phyloP scores from a whole-genome alignment of 2,797 vertebrate species.

The Masticophis lateralis region DNA sequence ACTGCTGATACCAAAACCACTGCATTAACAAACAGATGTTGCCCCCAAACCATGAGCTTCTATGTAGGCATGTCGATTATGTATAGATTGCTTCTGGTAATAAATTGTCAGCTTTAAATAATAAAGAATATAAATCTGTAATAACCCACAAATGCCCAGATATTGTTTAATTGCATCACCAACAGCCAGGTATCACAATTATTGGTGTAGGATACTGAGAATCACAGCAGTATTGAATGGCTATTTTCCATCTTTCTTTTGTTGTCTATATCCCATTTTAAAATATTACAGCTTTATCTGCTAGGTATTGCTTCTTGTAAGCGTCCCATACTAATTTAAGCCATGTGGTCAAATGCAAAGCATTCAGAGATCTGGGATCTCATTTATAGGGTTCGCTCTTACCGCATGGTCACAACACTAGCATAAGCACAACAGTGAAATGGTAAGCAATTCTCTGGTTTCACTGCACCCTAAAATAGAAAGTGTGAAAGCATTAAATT shows the following conservation, averaged over 20 bases:
- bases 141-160: background rate
- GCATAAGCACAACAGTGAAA: background rate
- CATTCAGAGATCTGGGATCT: background rate
- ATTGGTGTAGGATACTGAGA: background rate
- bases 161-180: background rate
- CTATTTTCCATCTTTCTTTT: background rate
- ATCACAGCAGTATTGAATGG: background rate
- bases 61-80: background rate
- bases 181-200: background rate
- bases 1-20: background rate
- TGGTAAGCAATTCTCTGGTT: background rate
- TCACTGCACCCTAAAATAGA: conserved; percentile 14
- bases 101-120: background rate
- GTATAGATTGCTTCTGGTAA: background rate
- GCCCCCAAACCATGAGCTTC: background rate
- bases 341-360: background rate
- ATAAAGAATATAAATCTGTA: background rate
- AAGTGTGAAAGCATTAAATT: background rate
- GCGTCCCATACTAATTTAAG: background rate
- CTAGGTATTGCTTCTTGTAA: background rate
- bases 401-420: background rate
- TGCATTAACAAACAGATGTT: background rate
- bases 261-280: background rate
- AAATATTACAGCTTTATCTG: background rate
- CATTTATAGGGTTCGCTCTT: background rate